Base-by-base conservation (phyloP, 1,140 invertebrate species). In the Psix sp. region DNA sequence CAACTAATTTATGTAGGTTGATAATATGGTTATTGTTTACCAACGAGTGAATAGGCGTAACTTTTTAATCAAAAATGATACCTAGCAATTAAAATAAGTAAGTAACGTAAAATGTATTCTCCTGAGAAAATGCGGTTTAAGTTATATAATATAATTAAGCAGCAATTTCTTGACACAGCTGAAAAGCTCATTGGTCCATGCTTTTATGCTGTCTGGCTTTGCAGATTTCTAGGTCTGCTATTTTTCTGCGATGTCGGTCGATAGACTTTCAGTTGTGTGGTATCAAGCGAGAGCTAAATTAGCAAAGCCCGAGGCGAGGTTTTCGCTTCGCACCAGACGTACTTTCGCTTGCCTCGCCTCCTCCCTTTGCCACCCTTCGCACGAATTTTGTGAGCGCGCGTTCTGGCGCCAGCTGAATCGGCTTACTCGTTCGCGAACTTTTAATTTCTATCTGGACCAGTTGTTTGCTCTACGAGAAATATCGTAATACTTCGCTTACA, bases 361-460 rank as follows among this genome's bases (percentile, higher is more conserved):
- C 54, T 4, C 51, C n/a, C n/a, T n/a, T n/a, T n/a, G n/a, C n/a
- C n/a, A 63, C 45, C 51, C 18, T 11, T 43, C 66, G 63, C 63
- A 51, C 56, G 60, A 77, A 70, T 70, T 74, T 77, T 74, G 54
- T 74, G 68, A 67, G 43, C 65, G 59, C 46, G 59, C 49, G 67
- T 71, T 43, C 67, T 71, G 65, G 65, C 56, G 67, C 66, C 49
- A 57, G 60, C 60, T 72, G 42, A 72, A 65, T 68, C 71, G 62
- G 62, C 67, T 68, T 71, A 66, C 65, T 71, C 74, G 67, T 72
- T 72, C 48, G 45, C 24, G 39, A 76, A 78, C 71, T 78, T 78
- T 76, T 78, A 78, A 78, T 78, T 78, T 78, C 68, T 74, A 77
- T 74, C 71, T 56, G 57, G 43, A 71, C 67, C 57, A 62, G 66